Conservation (phyloP, 37 sponge, comb jelly and placozoan genomes). For the Lycopodina hypogea region DNA sequence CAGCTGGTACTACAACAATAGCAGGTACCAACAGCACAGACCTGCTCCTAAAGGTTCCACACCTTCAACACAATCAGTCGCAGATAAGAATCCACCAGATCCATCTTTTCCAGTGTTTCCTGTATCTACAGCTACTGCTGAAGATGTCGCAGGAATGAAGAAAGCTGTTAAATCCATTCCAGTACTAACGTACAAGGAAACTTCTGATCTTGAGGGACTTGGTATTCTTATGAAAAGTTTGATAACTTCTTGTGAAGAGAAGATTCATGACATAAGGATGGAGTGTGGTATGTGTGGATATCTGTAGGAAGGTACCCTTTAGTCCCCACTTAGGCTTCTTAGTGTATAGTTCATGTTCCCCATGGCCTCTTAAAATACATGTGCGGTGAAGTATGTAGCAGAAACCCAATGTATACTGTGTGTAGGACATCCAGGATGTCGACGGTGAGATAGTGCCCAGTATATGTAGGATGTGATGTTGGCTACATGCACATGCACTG, state of each 20-base stretch:
- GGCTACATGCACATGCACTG: too few species aligned
- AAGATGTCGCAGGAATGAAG: background rate
- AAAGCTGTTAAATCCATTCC: background rate
- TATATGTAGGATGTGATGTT: too few species aligned
- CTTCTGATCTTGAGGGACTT: background rate
- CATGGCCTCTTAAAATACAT: too few species aligned
- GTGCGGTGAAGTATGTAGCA: too few species aligned
- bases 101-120: background rate
- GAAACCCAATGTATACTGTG: too few species aligned
- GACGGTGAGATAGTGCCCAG: too few species aligned
- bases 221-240: background rate
- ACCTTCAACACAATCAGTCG: background rate
- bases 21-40: too few species aligned
- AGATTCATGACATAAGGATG: background rate
- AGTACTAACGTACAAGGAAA: background rate
- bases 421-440: too few species aligned
- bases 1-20: background rate
- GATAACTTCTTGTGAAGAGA: constrained; percentile 7
- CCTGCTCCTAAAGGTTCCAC: too few species aligned
- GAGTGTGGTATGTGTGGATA: background rate
- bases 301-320: too few species aligned
- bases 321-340: too few species aligned
- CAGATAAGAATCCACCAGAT: background rate
- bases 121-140: background rate
- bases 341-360: too few species aligned